Evolutionary conservation across 2,113 vertebrate genomes (phyloP).

Genomic region (Panthera uncia): DNA sequence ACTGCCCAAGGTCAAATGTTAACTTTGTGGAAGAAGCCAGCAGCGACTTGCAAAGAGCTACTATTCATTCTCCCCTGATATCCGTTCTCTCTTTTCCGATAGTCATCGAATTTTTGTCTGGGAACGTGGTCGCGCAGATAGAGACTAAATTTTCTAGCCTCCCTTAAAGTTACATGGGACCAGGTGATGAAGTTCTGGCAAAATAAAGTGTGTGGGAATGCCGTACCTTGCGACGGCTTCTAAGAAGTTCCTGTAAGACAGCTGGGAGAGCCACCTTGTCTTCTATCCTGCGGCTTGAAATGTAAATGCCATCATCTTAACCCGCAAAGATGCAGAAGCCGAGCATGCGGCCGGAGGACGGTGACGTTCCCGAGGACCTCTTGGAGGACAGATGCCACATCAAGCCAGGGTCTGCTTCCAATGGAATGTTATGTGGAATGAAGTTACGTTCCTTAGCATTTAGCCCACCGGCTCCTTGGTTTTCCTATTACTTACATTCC

Average conservation of each 20-base stretch:
- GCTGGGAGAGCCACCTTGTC: background rate
- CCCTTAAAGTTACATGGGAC: background rate
- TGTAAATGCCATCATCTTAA: background rate
- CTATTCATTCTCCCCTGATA: background rate
- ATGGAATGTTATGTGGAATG: background rate
- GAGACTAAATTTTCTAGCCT: background rate
- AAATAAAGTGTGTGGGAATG: background rate
- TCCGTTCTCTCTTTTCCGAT: background rate
- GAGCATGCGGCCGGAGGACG: background rate
- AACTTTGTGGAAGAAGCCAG: background rate
- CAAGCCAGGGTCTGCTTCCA: background rate
- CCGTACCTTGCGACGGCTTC: background rate
- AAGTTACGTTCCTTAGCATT: background rate
- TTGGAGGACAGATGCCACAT: background rate
- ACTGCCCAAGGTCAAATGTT: background rate
- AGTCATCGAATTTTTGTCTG: conserved; percentile 9
- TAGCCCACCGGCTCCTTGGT: background rate
- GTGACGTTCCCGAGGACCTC: background rate
- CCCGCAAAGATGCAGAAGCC: background rate
- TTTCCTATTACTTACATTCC: background rate
- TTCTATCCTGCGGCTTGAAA: background rate
- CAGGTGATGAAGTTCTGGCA: background rate
- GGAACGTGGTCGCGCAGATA: background rate
- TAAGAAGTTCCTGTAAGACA: background rate
- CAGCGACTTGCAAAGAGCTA: background rate